Percentiles rank a stretch among this genome's conserved stretches.
Conservation (phyloP, 2,113 vertebrate genomes). For the Ranitomeya imitator region DNA sequence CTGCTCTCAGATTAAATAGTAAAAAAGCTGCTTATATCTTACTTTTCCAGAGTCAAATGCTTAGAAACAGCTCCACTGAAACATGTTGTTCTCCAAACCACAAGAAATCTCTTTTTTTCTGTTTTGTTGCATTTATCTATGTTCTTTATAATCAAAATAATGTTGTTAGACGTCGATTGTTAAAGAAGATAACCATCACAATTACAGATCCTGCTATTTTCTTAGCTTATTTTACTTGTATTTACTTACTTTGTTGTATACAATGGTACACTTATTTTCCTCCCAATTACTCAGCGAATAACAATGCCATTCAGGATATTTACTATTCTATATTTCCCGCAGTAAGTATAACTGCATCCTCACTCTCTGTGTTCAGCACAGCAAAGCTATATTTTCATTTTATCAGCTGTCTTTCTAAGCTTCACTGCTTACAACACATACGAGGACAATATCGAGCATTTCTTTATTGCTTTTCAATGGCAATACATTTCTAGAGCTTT, state of each 20-base stretch:
- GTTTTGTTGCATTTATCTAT: background rate
- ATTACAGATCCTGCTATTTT: background rate
- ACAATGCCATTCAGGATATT: background rate
- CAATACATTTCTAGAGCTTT: slow-evolving; percentile 36
- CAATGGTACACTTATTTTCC: background rate
- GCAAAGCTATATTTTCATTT: slow-evolving; percentile 49
- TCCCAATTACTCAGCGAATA: background rate
- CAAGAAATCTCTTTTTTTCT: background rate
- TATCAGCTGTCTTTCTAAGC: slow-evolving; percentile 27
- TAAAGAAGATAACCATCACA: background rate
- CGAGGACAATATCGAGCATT: slow-evolving; percentile 32
- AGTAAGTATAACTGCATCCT: slow-evolving; percentile 12
- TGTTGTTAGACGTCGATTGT: background rate
- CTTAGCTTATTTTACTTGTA: background rate
- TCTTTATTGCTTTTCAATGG: slow-evolving; percentile 47
- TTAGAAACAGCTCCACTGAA: background rate
- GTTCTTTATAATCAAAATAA: background rate
- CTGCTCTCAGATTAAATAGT: too few relatives aligned
- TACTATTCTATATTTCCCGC: background rate
- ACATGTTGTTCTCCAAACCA: background rate
- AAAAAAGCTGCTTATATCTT: background rate
- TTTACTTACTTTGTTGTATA: background rate
- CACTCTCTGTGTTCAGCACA: background rate
- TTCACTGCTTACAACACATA: slow-evolving; percentile 35
- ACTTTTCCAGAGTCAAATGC: background rate